Evolutionary conservation across 37 sponge, comb jelly and placozoan genomes (phyloP), one percentile per base, ranked within the genome.

Genomic region (Chondrilla cf. caribensis): DNA sequence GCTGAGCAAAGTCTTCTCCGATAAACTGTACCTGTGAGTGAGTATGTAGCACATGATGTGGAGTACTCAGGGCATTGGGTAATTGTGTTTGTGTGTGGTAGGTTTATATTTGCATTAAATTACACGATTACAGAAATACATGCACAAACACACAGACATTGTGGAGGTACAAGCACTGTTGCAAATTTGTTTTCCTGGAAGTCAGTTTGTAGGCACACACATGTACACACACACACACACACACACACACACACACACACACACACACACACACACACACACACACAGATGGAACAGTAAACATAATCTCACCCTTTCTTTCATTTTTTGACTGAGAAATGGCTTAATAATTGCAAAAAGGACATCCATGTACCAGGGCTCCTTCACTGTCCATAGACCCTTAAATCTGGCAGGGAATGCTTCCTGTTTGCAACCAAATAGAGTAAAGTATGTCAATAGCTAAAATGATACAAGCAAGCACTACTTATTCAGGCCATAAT

Each of bases 281-380:
- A 7, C 38, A 60, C 15, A 41, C 35, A 39, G 2, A 33, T 37
- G n/a, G n/a, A 72, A 7, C 37, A 21, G 21, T 79, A 7, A 14
- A 31, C n/a, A n/a, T 19, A 68, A 6, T 31, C 81, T 75, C 60
- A 86, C 86, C 39, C 89, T 64, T 0, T 88, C 67, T 79, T 76
- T 58, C 37, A 92, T 19, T 44, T 92, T 92, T 40, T 88, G 77
- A 58, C 83, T 92, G 80, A 92, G 79, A 64, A 92, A 92, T 1
- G 93, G 93, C 58, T 75, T 67, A 14, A 88, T 47, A 19, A 92
- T 42, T 3, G 81, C 38, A 11, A 86, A 72, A 6, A 88, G 72
- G 2, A 88, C 35, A 60, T 86, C 83, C 58, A 90, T 38, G 44
- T 80, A 86, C 90, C 86, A 90, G 0, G 89, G 93, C 81, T 88